phyloP scores from a whole-genome alignment of 2,888 invertebrate genomes.

The Callosobruchus maculatus region DNA sequence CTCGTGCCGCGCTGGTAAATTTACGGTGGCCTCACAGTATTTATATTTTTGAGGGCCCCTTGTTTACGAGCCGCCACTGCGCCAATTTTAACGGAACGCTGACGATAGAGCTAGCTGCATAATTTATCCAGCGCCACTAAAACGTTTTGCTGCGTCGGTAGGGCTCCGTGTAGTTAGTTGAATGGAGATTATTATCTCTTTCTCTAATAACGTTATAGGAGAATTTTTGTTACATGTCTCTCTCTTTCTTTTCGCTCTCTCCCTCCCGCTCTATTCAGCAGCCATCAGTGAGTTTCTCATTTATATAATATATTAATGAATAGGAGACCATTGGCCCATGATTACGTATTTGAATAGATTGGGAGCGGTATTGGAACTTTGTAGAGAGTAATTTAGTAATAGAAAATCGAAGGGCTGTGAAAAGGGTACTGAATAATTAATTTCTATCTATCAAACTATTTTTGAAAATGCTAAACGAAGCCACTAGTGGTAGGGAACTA shows the following conservation, averaged over 20 bases:
- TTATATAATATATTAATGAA: neutral
- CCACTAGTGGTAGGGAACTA: too few relatives aligned
- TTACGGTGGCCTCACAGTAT: too few relatives aligned
- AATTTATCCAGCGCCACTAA: neutral
- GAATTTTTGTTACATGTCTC: neutral
- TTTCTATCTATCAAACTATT: too few relatives aligned
- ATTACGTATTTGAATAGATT: neutral
- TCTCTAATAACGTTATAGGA: neutral
- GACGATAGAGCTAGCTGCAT: neutral
- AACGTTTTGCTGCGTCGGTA: neutral
- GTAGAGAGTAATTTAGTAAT: neutral
- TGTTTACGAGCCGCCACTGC: too few relatives aligned
- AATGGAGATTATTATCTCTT: neutral
- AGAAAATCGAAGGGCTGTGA: too few relatives aligned
- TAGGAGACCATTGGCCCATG: neutral
- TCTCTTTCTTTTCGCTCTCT: neutral
- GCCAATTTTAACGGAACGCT: neutral
- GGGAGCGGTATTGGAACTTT: neutral
- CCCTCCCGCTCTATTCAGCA: neutral
- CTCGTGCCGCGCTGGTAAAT: too few relatives aligned
- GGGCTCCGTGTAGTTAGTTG: neutral
- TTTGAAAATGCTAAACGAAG: too few relatives aligned
- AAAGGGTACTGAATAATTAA: too few relatives aligned
- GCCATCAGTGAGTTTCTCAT: neutral
- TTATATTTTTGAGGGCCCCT: too few relatives aligned